Percentiles rank a stretch among this genome's conserved stretches.
Conservation (phyloP, 1,140 invertebrate genomes). For the Drosophila grimshawi region DNA sequence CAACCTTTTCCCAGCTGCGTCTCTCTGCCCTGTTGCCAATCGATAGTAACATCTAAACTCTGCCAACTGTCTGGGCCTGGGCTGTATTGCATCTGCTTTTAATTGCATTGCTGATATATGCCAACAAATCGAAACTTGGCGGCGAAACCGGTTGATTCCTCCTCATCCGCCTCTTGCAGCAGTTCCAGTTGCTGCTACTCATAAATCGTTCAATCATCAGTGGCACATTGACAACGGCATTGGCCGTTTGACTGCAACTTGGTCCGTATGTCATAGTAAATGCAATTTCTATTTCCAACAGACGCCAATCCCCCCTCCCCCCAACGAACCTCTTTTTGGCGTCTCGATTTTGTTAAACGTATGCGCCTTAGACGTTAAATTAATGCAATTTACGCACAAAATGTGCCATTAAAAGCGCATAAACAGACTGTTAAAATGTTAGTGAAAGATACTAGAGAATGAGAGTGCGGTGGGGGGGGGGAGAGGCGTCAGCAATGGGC, state of each 20-base stretch:
- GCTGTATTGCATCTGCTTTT: conserved; percentile 58
- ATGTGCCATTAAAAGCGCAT: conserved; percentile 75
- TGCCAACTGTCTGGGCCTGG: conserved; percentile 8
- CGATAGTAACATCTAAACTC: conserved; percentile 11
- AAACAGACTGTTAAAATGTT: conserved; percentile 24
- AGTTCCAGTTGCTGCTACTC: conserved; percentile 38
- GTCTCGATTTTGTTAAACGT: conserved; percentile 1
- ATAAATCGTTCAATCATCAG: conserved; percentile 76
- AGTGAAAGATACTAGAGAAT: not conserved
- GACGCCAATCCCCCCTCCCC: not conserved
- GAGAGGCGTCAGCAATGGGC: not conserved
- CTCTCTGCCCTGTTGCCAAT: conserved; percentile 8
- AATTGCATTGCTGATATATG: conserved; percentile 65
- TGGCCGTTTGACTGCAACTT: conserved; percentile 45
- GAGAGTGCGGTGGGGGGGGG: not conserved
- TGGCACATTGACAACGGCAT: conserved; percentile 73
- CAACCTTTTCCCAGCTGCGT: conserved; percentile 4
- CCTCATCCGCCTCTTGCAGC: not conserved
- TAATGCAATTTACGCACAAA: conserved; percentile 80
- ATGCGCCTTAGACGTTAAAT: conserved; percentile 59
- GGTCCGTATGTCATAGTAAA: conserved; percentile 43
- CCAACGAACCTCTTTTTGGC: not conserved
- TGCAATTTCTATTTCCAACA: conserved; percentile 19
- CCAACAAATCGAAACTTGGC: conserved; percentile 58
- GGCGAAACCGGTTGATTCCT: conserved; percentile 44